These are phyloP conservation scores for Procambarus clarkii DNA, from an alignment of 1,140 invertebrate species.

Conservation along the genomic window DNA sequence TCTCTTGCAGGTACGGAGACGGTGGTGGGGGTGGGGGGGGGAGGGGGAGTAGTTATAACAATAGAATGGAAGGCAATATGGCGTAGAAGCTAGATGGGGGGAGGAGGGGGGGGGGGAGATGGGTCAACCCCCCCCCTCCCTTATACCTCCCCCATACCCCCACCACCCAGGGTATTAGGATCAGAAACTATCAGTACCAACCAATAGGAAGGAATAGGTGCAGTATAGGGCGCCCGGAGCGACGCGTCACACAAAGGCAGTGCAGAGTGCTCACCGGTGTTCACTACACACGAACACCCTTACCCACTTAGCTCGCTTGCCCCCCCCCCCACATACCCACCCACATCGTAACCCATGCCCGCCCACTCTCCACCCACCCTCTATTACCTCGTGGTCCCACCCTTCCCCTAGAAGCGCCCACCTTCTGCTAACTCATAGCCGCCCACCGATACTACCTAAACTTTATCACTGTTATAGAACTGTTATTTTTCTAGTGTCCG, in stretches of 20 bases:
- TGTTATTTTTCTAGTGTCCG: too few relatives aligned
- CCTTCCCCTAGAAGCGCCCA: background rate
- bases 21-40: background rate
- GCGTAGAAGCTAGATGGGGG: background rate
- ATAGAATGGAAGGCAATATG: background rate
- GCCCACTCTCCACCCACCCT: too few relatives aligned
- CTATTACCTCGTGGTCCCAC: too few relatives aligned
- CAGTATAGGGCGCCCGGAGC: background rate
- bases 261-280: conserved; percentile 53
- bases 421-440: background rate
- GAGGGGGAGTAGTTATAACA: background rate
- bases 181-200: too few relatives aligned
- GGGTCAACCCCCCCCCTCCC: background rate
- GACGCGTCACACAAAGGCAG: conserved; percentile 29
- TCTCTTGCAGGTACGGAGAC: background rate
- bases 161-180: too few relatives aligned
- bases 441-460: too few relatives aligned
- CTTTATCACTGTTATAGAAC: too few relatives aligned
- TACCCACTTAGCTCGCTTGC: conserved; percentile 29
- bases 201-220: background rate
- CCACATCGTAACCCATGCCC: background rate
- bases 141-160: background rate
- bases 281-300: conserved; percentile 38
- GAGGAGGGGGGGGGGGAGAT: background rate
- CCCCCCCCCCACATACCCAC: background rate